Base-by-base conservation (phyloP, 2,888 invertebrate species). In the Ectropis crepuscularia region DNA sequence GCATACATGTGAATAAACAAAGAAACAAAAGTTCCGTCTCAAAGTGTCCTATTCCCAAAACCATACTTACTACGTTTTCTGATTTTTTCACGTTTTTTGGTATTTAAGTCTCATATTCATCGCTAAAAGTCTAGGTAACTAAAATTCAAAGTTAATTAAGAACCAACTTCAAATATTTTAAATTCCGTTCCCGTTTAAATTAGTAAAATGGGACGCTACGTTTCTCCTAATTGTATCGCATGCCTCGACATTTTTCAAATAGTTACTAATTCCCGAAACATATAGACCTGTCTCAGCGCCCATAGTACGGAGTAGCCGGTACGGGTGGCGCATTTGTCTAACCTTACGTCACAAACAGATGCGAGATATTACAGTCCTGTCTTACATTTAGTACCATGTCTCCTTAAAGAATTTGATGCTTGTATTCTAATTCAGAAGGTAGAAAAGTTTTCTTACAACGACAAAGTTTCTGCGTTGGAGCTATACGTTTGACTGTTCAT, bases 311-410 rank as follows among this genome's bases (percentile, higher is more conserved):
- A 75, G 82, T 79, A 84, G 80, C 85, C 73, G 69, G 69, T 80
- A 84, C 85, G 90, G 91, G 92, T 90, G 92, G 92, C 84, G 70
- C 86, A 83, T 85, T 86, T 80, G 81, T 86, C 81, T 75, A 72
- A 76, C 72, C 77, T 75, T 81, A 85, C 85, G 86, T 85, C 83
- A 86, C 87, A 87, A 89, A 90, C 89, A 89, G 91, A 90, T 90
- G 88, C 87, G 84, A 85, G 87, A 79, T 74, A 76, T 77, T 74
- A 48, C 43, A 48, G 53, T 47, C 54, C 36, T 50, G 46, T 55
- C 28, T 5, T 16, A 47, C 51, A 43, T 9, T 64, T 45, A 65
- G 53, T 42, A 60, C 57, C 9, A n/a, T 61, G 45, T 57, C 64
- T 10, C 0, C 6, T 37, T 48, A 53, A 51, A 43, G 7, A 12